phyloP scores from a whole-genome alignment of 2,888 invertebrate species.

The Andricus quercusramuli region DNA sequence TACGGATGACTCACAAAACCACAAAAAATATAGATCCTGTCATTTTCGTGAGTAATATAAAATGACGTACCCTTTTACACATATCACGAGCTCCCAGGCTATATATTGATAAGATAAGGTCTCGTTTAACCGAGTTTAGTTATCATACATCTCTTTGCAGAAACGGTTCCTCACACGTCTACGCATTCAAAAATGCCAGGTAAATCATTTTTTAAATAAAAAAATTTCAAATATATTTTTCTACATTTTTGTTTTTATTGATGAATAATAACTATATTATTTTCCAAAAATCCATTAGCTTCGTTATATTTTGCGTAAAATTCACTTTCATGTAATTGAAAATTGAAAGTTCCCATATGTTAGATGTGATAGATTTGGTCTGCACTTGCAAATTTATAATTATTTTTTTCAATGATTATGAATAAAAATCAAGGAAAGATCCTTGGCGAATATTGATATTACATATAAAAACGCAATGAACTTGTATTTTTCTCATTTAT shows the following conservation, averaged over 20 bases:
- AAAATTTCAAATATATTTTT: not conserved
- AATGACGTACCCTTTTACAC: no score
- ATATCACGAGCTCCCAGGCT: no score
- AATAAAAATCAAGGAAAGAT: no score
- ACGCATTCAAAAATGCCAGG: not conserved
- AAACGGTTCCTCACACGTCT: not conserved
- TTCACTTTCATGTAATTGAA: not conserved
- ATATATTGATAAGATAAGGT: constrained; percentile 26
- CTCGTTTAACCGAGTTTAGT: not conserved
- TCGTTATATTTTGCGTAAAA: not conserved
- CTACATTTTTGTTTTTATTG: not conserved
- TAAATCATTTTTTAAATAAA: not conserved
- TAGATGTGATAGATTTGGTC: not conserved
- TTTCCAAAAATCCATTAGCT: no score
- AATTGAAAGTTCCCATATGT: not conserved
- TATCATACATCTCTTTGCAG: constrained; percentile 6
- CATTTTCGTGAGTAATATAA: no score
- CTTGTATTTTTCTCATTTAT: not conserved
- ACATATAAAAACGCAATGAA: not conserved
- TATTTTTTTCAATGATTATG: not conserved
- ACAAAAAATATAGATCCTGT: no score
- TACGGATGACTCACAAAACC: no score
- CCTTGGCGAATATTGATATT: not conserved
- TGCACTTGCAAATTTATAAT: not conserved
- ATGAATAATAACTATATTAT: not conserved